Evolutionary conservation across 2,888 invertebrate species (phyloP), one percentile per base, ranked within the genome.

Genomic region (Heterodera filipjevi): DNA sequence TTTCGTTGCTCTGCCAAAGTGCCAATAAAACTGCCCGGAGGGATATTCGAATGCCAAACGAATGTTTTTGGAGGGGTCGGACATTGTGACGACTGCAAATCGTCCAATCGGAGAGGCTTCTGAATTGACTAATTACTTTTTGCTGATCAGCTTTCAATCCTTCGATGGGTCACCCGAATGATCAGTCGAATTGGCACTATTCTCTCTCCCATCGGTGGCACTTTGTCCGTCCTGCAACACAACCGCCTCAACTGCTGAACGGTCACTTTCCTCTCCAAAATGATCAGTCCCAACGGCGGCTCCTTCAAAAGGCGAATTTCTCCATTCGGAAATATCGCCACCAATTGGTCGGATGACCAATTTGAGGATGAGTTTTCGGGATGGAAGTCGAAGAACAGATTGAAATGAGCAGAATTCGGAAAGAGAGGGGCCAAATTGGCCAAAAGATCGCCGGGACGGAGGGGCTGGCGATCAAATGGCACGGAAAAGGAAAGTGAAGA

Each of bases 291-390:
- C 10, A 35, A 68, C 1, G 68, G 68, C 68, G 68, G 68, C 32
- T 33, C 22, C 16, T 68, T 35, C 33, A 68, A 35, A 68, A 68
- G 68, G 32, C 68, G 68, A 35, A 68, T 68, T 22, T 68, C 68
- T 32, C 68, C 68, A 32, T 68, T 33, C 35, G 68, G 68, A 68
- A 68, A 33, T 16, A 68, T 8, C 12, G 32, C 19, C 19, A 35
- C 19, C 33, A 68, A 35, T 33, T 68, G 33, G 33, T 14, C 33
- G 22, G 19, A n/a, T 68, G 35, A 3, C 33, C 35, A 32, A 68
- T 59, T 59, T 59, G 33, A 22, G 30, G 68, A 33, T 12, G 19
- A 68, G 22, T 33, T 35, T 35, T n/a, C 16, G 27, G n/a, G 27
- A 66, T 12, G 66, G 32, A 14, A 68, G 3, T 33, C 19, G 35